These are phyloP conservation scores for Rhabdomys pumilio DNA, from an alignment of 2,797 vertebrate genomes.

Conservation along the genomic window DNA sequence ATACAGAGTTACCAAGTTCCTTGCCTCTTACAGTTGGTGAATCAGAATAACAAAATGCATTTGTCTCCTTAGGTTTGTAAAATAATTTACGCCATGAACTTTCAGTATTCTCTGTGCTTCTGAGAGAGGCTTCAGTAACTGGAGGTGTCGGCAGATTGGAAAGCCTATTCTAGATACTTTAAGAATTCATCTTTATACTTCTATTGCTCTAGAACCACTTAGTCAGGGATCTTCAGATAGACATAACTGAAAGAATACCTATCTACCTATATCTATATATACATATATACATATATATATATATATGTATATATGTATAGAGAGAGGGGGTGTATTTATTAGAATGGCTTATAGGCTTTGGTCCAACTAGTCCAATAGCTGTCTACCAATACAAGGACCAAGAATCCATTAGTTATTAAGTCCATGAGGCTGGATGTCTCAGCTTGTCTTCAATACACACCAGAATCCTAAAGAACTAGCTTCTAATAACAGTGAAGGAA, in stretches of 20 bases:
- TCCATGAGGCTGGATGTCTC: background rate
- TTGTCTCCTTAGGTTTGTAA: background rate
- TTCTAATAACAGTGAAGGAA: background rate
- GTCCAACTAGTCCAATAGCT: background rate
- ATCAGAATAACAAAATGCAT: background rate
- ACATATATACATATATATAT: background rate
- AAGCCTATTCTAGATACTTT: background rate
- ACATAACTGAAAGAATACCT: background rate
- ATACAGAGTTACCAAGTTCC: background rate
- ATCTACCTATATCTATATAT: background rate
- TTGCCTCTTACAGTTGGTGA: background rate
- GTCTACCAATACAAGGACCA: background rate
- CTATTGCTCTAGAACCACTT: background rate
- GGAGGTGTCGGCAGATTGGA: background rate
- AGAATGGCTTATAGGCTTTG: background rate
- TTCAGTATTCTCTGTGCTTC: background rate
- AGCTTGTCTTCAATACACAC: background rate
- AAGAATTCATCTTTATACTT: background rate
- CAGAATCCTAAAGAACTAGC: background rate
- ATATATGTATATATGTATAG: background rate
- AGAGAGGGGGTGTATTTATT: background rate
- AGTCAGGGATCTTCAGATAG: background rate
- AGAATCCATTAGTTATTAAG: background rate
- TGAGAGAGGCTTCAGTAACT: background rate
- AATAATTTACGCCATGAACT: background rate